Conservation (phyloP, 2,888 invertebrate species). For the Dione juno region DNA sequence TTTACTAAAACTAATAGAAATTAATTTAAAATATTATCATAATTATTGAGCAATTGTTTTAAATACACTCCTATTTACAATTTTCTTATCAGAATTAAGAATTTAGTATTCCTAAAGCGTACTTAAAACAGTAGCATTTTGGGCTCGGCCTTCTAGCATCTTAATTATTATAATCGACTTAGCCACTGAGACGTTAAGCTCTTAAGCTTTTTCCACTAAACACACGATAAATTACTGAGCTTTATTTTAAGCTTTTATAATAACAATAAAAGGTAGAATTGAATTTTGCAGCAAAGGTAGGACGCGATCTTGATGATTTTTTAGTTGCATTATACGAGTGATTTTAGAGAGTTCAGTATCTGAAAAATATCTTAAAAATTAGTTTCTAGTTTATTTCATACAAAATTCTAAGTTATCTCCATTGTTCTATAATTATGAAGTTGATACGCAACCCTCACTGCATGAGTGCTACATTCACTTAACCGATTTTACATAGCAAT, state of each 20-base stretch:
- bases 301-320: no score
- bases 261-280: background rate
- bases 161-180: conserved; percentile 21
- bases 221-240: conserved; percentile 20
- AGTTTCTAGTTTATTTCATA: no score
- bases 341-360: no score
- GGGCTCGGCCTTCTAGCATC: conserved; percentile 19
- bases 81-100: background rate
- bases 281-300: background rate
- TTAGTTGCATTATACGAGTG: no score
- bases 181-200: conserved; percentile 16
- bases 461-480: no score
- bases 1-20: background rate
- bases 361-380: no score
- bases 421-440: no score
- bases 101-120: conserved; percentile 15
- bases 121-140: conserved; percentile 10
- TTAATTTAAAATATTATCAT: background rate
- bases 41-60: background rate
- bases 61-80: background rate
- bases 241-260: background rate
- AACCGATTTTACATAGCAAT: no score
- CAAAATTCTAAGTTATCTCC: no score
- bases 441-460: no score
- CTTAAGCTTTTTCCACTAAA: conserved; percentile 20